Evolutionary conservation across 2,888 invertebrate genomes (phyloP).

Genomic region (Margaritifera margaritifera): DNA sequence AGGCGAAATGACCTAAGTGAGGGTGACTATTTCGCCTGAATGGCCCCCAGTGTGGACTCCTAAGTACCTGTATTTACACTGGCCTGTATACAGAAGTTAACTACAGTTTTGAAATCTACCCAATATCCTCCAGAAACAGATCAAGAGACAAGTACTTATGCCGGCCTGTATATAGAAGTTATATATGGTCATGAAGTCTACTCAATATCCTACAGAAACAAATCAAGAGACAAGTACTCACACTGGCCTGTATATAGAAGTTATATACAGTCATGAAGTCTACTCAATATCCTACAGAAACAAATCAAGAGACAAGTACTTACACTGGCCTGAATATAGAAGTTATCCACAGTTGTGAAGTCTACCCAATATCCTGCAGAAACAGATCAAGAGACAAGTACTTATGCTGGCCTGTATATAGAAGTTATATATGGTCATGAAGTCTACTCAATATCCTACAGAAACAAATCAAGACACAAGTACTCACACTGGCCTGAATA

Average conservation of each 20-base stretch:
- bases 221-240: constrained; percentile 40
- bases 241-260: constrained; percentile 72
- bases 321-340: constrained; percentile 71
- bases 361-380: neutral
- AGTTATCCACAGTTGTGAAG: too few species aligned
- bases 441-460: neutral
- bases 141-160: constrained; percentile 50
- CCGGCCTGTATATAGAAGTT: constrained; percentile 71
- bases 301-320: constrained; percentile 24
- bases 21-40: too few species aligned
- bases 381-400: constrained; percentile 8
- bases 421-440: too few species aligned
- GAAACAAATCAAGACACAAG: neutral
- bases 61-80: too few species aligned
- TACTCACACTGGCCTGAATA: constrained; percentile 71
- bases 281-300: neutral
- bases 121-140: neutral
- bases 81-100: constrained; percentile 13
- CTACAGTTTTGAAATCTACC: too few species aligned
- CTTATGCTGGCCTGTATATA: constrained; percentile 71
- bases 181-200: too few species aligned
- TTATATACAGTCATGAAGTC: too few species aligned
- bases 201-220: neutral
- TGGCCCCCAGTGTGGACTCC: too few species aligned
- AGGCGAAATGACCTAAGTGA: too few species aligned